phyloP scores from a whole-genome alignment of 2,113 vertebrate genomes.

The human (Homo sapiens) region GRCh38 chr13:85351001-85351500 shows the following conservation, averaged over 20 bases:
- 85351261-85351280: not conserved
- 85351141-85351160: not conserved
- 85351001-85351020: not conserved
- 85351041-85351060: too few relatives aligned
- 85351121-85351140: not conserved
- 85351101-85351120: not conserved
- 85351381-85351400: not conserved
- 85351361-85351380: not conserved
- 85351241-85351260: not conserved
- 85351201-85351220: not conserved
- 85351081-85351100: not conserved
- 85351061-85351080: not conserved
- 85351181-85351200: fast-evolving
- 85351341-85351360: not conserved
- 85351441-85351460: not conserved
- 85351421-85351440: not conserved
- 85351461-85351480: not conserved
- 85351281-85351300: not conserved
- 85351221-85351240: not conserved
- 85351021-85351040: fast-evolving
- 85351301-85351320: too few relatives aligned
- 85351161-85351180: not conserved
- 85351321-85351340: not conserved
- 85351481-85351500: not conserved
- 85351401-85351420: not conserved